Evolutionary conservation across 2,888 invertebrate species (phyloP).

Genomic region (Rotaria sp.): DNA sequence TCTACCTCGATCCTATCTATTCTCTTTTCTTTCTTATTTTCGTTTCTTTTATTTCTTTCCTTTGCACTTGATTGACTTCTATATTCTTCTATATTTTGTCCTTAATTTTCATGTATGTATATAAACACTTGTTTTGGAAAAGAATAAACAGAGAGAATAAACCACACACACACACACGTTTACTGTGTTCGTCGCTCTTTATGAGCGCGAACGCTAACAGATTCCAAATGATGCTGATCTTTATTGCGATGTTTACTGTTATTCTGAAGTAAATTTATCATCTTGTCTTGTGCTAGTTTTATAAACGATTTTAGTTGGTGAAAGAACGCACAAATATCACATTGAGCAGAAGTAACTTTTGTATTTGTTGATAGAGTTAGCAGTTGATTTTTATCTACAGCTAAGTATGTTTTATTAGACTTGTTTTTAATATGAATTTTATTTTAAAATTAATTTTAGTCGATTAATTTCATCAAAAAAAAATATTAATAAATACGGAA

Average conservation of each 20-base stretch:
- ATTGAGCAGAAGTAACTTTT: conserved; percentile 80
- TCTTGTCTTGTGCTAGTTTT: not conserved
- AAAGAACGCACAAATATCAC: conserved; percentile 69
- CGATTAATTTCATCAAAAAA: conserved; percentile 56
- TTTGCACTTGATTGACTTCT: too few relatives aligned
- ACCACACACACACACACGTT: too few relatives aligned
- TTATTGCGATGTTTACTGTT: conserved; percentile 79
- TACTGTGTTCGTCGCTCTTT: too few relatives aligned
- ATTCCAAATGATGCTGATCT: conserved; percentile 74
- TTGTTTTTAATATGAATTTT: too few relatives aligned
- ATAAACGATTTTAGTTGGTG: not conserved
- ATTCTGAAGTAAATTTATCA: conserved; percentile 63
- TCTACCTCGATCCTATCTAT: too few relatives aligned
- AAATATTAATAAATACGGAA: conserved; percentile 46
- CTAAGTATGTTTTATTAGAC: conserved; percentile 48
- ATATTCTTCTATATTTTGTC: too few relatives aligned
- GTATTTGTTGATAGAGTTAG: conserved; percentile 80
- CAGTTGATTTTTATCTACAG: conserved; percentile 56
- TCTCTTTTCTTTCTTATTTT: too few relatives aligned
- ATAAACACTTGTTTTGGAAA: too few relatives aligned
- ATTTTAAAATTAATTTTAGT: conserved; percentile 44
- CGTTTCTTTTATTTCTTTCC: too few relatives aligned
- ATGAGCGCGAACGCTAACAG: too few relatives aligned
- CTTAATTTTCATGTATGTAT: too few relatives aligned
- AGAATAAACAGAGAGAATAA: too few relatives aligned